These are phyloP conservation scores for Varanus salvator DNA, from an alignment of 2,113 vertebrate genomes.

Conservation along the genomic window DNA sequence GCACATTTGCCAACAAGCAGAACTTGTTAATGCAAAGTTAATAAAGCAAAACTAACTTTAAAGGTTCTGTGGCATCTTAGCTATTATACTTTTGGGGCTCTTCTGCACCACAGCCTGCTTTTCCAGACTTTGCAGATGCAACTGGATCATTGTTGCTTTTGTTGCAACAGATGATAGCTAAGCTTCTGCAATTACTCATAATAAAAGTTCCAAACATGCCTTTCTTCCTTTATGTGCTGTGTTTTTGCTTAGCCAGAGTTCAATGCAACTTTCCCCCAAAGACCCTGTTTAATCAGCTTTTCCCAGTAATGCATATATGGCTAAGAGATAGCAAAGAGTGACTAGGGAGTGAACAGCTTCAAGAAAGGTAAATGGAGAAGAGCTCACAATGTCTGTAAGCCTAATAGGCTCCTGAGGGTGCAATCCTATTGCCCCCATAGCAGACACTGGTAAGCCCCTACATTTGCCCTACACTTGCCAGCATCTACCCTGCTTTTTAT, in stretches of 20 bases:
- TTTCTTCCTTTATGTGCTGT: background rate
- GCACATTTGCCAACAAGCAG: slow-evolving; percentile 15
- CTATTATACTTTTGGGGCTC: background rate
- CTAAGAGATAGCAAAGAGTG: background rate
- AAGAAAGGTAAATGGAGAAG: background rate
- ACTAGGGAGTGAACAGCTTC: background rate
- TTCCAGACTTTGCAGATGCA: background rate
- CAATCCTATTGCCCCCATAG: no score
- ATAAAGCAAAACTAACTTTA: background rate
- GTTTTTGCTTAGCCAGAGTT: background rate
- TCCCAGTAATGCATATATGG: background rate
- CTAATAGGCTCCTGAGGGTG: no score
- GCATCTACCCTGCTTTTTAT: no score
- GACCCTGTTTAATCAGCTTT: slow-evolving; percentile 11
- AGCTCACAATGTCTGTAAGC: background rate
- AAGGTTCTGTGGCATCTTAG: background rate
- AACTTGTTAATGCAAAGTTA: slow-evolving; percentile 1
- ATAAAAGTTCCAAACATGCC: background rate
- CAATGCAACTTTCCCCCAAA: background rate
- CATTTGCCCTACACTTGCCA: no score
- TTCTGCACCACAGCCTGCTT: background rate
- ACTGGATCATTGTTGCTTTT: background rate
- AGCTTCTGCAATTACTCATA: background rate
- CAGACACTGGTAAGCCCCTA: no score
- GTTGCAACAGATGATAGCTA: background rate